A percentile compares a stretch with the other conserved stretches of the same genome.
Conservation (phyloP, 2,113 vertebrate genomes). For the Dromas ardeola region DNA sequence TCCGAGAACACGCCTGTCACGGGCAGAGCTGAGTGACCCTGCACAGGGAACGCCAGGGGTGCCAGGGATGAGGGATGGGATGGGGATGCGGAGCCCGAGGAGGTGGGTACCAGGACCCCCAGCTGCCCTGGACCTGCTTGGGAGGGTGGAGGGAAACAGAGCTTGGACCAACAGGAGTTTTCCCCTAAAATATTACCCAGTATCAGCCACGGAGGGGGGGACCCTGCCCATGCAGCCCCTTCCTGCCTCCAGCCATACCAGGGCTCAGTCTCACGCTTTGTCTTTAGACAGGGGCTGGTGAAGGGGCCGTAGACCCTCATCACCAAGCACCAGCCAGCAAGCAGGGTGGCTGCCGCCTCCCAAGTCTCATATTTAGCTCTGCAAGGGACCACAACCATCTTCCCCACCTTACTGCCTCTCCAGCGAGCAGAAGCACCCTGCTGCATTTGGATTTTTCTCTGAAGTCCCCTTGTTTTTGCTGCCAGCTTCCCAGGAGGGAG, state of each 20-base stretch:
- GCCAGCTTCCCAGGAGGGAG: neutral
- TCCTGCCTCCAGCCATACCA: neutral
- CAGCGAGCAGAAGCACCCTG: neutral
- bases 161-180: neutral
- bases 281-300: neutral
- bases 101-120: neutral
- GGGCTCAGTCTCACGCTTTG: neutral
- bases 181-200: neutral
- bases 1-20: neutral
- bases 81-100: neutral
- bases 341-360: neutral
- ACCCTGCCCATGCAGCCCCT: neutral
- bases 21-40: neutral
- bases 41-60: neutral
- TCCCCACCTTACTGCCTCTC: neutral
- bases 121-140: neutral
- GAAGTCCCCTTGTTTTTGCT: neutral
- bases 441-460: neutral
- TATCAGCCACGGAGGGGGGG: neutral
- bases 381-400: rapidly evolving
- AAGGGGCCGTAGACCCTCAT: neutral
- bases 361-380: neutral
- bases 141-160: neutral
- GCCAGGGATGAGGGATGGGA: neutral
- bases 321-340: neutral